Conservation (phyloP, 2,888 invertebrate species). For the Tridacna gigas region DNA sequence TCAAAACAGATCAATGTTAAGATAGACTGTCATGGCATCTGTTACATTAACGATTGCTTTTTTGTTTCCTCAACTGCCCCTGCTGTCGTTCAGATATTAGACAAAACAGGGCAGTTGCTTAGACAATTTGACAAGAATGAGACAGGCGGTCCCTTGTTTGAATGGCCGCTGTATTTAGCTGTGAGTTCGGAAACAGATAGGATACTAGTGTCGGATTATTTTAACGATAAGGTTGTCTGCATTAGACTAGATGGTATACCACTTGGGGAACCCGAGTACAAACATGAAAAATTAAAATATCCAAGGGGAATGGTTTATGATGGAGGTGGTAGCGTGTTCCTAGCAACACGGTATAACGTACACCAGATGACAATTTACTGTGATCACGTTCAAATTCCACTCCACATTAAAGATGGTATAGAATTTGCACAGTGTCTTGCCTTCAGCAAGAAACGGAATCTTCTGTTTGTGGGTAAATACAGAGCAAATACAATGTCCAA, state of each 20-base stretch:
- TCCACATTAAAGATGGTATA: background rate
- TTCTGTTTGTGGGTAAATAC: constrained; percentile 6
- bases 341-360: background rate
- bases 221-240: constrained; percentile 1
- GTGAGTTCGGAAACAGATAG: background rate
- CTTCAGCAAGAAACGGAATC: constrained; percentile 2
- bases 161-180: constrained; percentile 10
- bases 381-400: background rate
- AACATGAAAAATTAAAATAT: constrained; percentile 1
- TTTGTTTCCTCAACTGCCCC: constrained; percentile 8
- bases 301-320: background rate
- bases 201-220: constrained; percentile 6
- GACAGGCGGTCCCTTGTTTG: background rate
- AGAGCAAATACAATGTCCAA: background rate
- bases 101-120: background rate
- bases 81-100: background rate
- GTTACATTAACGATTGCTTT: background rate
- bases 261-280: background rate
- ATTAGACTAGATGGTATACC: background rate
- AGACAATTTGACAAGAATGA: background rate
- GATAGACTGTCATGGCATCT: constrained; percentile 8
- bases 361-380: constrained; percentile 7
- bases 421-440: constrained; percentile 9
- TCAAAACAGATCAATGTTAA: background rate
- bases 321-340: constrained; percentile 4